phyloP scores from a whole-genome alignment of 2,888 invertebrate species.

The Platerodrilus igneus region DNA sequence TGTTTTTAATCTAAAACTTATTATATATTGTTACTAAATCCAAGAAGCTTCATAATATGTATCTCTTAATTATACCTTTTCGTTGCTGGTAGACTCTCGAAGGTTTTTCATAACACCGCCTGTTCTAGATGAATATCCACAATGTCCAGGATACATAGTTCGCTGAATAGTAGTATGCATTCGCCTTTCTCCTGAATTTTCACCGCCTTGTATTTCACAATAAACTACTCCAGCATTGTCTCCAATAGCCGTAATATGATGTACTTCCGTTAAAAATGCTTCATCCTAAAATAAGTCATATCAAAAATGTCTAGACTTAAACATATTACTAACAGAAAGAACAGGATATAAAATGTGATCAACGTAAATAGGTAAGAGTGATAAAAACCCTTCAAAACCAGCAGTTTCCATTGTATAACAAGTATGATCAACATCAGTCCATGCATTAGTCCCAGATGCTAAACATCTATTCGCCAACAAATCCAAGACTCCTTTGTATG shows the following conservation, averaged over 20 bases:
- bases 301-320: too few species aligned
- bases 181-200: slow-evolving; percentile 73
- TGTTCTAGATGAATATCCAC: slow-evolving; percentile 80
- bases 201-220: slow-evolving; percentile 87
- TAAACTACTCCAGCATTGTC: slow-evolving; percentile 93
- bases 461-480: slow-evolving; percentile 83
- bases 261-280: slow-evolving; percentile 84
- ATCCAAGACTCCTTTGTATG: slow-evolving; percentile 86
- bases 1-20: too few species aligned
- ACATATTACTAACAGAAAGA: slow-evolving; percentile 54
- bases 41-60: too few species aligned
- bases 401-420: slow-evolving; percentile 87
- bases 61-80: slow-evolving; percentile 67
- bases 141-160: slow-evolving; percentile 72
- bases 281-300: slow-evolving; percentile 62
- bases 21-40: slow-evolving; percentile 7
- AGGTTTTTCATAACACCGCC: slow-evolving; percentile 84
- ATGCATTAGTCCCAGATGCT: slow-evolving; percentile 89
- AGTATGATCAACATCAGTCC: slow-evolving; percentile 84
- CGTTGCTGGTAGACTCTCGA: slow-evolving; percentile 72
- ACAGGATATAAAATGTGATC: slow-evolving; percentile 86
- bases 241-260: slow-evolving; percentile 84
- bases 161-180: slow-evolving; percentile 61
- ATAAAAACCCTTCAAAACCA: slow-evolving; percentile 80
- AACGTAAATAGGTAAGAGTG: slow-evolving; percentile 83